A percentile compares a stretch with the other conserved stretches of the same genome.
These are phyloP conservation scores for Zaprionus africanus DNA, from an alignment of 1,140 invertebrate genomes.

Conservation along the genomic window DNA sequence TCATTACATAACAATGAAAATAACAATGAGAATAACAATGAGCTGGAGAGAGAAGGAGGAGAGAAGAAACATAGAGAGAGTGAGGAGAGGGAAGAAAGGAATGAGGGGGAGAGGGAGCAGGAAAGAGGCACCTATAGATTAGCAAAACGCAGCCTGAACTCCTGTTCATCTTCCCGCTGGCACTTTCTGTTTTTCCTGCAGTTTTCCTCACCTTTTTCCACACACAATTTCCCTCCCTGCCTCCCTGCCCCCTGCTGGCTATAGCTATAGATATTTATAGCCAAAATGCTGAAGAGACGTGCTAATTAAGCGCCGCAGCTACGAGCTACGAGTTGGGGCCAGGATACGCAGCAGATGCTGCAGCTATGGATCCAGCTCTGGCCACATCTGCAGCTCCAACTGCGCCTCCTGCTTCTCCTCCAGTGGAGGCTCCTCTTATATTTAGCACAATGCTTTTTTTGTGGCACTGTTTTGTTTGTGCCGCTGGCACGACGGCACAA, in stretches of 20 bases:
- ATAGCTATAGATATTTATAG: slow-evolving; percentile 34
- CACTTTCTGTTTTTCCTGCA: not conserved
- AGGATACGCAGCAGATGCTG: slow-evolving; percentile 46
- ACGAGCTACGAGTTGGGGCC: slow-evolving; percentile 34
- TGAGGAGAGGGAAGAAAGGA: not conserved
- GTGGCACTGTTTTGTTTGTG: slow-evolving; percentile 24
- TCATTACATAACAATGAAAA: slow-evolving; percentile 8
- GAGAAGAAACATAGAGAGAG: not conserved
- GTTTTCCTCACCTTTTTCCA: slow-evolving; percentile 10
- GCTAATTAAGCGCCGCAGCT: slow-evolving; percentile 62
- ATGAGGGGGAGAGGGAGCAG: not conserved
- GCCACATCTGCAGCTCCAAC: not conserved
- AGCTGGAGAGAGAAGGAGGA: not conserved
- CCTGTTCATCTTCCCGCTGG: not conserved
- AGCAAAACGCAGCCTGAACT: not conserved
- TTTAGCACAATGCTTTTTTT: slow-evolving; percentile 72
- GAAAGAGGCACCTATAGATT: not conserved
- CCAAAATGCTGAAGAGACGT: slow-evolving; percentile 32
- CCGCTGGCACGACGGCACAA: slow-evolving; percentile 77
- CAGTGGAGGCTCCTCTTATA: slow-evolving; percentile 40
- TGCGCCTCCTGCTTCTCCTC: too few species aligned
- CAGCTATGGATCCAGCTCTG: too few species aligned
- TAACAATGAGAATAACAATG: not conserved
- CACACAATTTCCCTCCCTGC: not conserved
- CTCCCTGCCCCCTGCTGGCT: not conserved